Percentiles rank a stretch among this genome's conserved stretches.
Conservation (phyloP, 2,113 vertebrate genomes). For the Pelmatolapia mariae region DNA sequence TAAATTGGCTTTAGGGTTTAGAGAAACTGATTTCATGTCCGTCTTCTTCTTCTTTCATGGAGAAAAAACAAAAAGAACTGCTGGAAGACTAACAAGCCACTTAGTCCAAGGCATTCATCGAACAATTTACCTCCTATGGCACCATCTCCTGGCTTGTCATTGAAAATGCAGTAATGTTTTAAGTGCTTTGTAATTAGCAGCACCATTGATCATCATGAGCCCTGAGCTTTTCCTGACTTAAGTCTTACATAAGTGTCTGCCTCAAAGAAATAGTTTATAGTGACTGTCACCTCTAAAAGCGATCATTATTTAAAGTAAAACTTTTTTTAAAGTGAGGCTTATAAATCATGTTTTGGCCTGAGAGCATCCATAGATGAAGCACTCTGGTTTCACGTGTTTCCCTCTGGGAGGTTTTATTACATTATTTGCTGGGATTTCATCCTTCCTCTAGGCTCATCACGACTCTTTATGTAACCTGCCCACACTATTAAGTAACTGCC, state of each 20-base stretch:
- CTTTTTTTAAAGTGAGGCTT: not conserved
- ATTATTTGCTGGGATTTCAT: not conserved
- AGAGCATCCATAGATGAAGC: not conserved
- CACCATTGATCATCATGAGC: not conserved
- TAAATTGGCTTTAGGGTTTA: not conserved
- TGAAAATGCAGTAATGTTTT: slow-evolving; percentile 9
- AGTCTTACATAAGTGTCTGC: not conserved
- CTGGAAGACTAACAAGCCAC: not conserved
- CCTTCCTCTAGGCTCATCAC: slow-evolving; percentile 30
- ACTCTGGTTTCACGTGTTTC: not conserved
- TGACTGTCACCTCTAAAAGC: not conserved
- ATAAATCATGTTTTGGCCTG: not conserved
- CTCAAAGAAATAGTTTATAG: not conserved
- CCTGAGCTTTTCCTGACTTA: not conserved
- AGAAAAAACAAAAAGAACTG: not conserved
- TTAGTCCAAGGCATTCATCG: not conserved
- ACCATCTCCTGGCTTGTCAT: slow-evolving; percentile 47
- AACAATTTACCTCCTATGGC: not conserved
- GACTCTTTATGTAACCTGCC: slow-evolving; percentile 57
- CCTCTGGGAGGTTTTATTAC: not conserved
- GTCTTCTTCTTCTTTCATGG: not conserved
- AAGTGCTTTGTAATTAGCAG: not conserved
- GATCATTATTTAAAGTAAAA: not conserved
- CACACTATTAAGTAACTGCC: slow-evolving; percentile 47
- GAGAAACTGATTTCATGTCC: not conserved